Conservation (phyloP, 1,140 invertebrate species). For the Panonychus citri region DNA sequence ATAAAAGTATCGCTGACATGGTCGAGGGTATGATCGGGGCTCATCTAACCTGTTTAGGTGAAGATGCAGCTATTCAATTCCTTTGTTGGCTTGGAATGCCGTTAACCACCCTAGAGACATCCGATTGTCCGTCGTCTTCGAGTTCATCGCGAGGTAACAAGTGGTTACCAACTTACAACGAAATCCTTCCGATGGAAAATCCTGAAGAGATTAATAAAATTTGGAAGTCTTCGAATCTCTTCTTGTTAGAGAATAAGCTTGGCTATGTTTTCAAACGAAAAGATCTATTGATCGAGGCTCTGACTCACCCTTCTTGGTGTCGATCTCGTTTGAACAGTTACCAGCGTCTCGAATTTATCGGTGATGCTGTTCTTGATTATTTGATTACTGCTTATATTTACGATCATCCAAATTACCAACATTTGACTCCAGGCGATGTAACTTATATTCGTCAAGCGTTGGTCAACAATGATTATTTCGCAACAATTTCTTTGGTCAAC, state of each 20-base stretch:
- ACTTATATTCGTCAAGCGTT: conserved; percentile 77
- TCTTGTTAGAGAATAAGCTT: conserved; percentile 29
- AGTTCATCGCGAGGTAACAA: too few relatives aligned
- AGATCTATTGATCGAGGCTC: conserved; percentile 23
- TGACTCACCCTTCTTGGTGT: conserved; percentile 32
- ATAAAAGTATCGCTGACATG: conserved; percentile 48
- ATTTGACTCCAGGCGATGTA: conserved; percentile 50
- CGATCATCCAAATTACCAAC: conserved; percentile 30
- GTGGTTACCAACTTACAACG: too few relatives aligned
- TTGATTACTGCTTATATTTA: conserved; percentile 67
- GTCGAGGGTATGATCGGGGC: conserved; percentile 62
- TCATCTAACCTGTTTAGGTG: conserved; percentile 34
- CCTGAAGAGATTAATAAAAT: too few relatives aligned
- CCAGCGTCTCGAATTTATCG: conserved; percentile 34
- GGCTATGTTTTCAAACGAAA: conserved; percentile 40
- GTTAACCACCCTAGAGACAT: conserved; percentile 8
- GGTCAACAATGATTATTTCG: conserved; percentile 87
- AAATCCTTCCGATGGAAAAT: too few relatives aligned
- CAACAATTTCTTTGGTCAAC: conserved; percentile 59
- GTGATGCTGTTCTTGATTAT: conserved; percentile 50
- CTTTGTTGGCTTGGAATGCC: conserved; percentile 41
- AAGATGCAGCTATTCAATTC: conserved; percentile 32
- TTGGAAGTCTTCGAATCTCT: background rate
- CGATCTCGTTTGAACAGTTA: conserved; percentile 31
- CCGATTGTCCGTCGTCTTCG: too few relatives aligned